phyloP scores from a whole-genome alignment of 2,113 vertebrate species.

The Passer domesticus region DNA sequence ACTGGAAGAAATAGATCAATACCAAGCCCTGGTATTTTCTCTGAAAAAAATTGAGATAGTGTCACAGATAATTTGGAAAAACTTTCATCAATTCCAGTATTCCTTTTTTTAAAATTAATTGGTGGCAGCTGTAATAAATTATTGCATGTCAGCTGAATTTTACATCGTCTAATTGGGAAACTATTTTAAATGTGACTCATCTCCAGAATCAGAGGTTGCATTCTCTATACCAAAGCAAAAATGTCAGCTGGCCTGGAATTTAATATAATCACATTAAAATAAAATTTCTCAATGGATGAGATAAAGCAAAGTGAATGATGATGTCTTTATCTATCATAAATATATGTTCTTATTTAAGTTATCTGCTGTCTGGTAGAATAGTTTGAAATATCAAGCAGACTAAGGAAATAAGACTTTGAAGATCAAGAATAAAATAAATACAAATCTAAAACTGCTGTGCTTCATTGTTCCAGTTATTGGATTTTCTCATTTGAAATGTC shows the following conservation, averaged over 20 bases:
- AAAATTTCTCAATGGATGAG: background rate
- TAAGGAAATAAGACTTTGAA: slow-evolving; percentile 8
- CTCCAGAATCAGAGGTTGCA: background rate
- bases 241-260: background rate
- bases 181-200: background rate
- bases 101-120: background rate
- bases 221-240: background rate
- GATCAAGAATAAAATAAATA: background rate
- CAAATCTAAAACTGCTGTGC: background rate
- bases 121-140: background rate
- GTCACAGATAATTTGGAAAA: background rate
- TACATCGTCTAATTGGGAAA: background rate
- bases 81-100: background rate
- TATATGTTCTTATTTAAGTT: background rate
- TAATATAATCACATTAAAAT: background rate
- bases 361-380: background rate
- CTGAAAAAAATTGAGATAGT: background rate
- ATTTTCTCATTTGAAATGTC: slow-evolving; percentile 37
- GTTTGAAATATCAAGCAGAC: background rate
- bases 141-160: background rate
- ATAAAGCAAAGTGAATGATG: background rate
- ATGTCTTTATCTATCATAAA: background rate
- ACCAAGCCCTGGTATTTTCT: background rate
- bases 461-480: slow-evolving; percentile 22
- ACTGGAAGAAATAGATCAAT: background rate